Percentiles rank a stretch among this genome's conserved stretches.
Conservation (phyloP, 2,113 vertebrate species). For the Zapus hudsonius region DNA sequence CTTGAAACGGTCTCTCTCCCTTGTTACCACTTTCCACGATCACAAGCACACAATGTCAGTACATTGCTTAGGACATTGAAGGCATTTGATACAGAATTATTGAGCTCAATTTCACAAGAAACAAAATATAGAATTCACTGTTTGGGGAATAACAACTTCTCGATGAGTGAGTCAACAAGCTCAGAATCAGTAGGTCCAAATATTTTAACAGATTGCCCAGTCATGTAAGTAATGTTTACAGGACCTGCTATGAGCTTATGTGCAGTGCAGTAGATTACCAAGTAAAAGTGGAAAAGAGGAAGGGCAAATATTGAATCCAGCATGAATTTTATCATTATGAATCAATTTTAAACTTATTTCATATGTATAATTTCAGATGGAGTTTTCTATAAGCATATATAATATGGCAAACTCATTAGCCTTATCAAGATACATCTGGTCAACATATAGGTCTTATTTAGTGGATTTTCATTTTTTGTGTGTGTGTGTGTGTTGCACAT, state of each 20-base stretch:
- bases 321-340: not conserved
- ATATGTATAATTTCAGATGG: not conserved
- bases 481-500: not conserved
- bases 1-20: not conserved
- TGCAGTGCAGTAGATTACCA: not conserved
- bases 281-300: not conserved
- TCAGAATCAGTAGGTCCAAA: conserved; percentile 11
- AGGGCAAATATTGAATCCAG: not conserved
- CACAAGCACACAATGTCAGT: not conserved
- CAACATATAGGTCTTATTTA: not conserved
- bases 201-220: not conserved
- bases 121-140: conserved; percentile 21
- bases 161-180: not conserved
- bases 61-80: conserved; percentile 4
- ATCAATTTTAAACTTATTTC: not conserved
- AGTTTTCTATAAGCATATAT: not conserved
- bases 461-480: not conserved
- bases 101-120: not conserved
- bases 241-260: not conserved
- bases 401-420: not conserved
- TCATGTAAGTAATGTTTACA: not conserved
- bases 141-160: conserved; percentile 10
- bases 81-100: conserved; percentile 33
- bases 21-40: not conserved
- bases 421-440: not conserved